Evolutionary conservation across 2,888 invertebrate genomes (phyloP), one percentile per base, ranked within the genome.

Genomic region (Hyles lineata): DNA sequence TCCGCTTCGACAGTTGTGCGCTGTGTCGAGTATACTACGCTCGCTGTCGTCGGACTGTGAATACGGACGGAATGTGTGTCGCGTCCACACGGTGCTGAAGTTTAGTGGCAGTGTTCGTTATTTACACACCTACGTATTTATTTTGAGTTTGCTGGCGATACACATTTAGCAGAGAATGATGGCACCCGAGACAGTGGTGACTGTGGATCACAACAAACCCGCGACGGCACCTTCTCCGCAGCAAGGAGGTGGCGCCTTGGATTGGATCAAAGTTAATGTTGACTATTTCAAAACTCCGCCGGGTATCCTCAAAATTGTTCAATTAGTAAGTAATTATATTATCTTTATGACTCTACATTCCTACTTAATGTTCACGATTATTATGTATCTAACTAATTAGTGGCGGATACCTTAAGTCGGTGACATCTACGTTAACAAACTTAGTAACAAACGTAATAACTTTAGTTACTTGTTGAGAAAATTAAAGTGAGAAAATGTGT

Each of bases 171-270:
- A 86, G 86, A 93, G 87, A 85, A 95, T 95, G 95, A 97, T 97
- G 96, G 97, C 97, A 96, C 97, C 97, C 89, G 97, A 97, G 95
- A 97, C 97, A 85, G 97, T 97, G 86, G 97, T 97, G 85, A 97
- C 96, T 84, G 96, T 97, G 90, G 97, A 97, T 88, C 96, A 96
- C 88, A 96, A 94, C 94, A 96, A 92, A 83, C 89, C 92, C 73
- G 84, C 88, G 74, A 85, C 87, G 77, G 94, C 95, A 77, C 88
- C 92, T 79, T 88, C 95, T 77, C 89, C 93, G 85, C 93, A 90
- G 80, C 95, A 96, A 83, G 95, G 95, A 78, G 95, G 95, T 73
- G 89, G 91, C 74, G 85, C 95, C 74, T 87, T 97, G 78, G 95
- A 96, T 79, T 97, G 97, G 96, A 95, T 98, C 84, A 96, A 96